Evolutionary conservation across 2,113 vertebrate genomes (phyloP), one percentile per base, ranked within the genome.

Genomic region (Anser brachyrhynchus): DNA sequence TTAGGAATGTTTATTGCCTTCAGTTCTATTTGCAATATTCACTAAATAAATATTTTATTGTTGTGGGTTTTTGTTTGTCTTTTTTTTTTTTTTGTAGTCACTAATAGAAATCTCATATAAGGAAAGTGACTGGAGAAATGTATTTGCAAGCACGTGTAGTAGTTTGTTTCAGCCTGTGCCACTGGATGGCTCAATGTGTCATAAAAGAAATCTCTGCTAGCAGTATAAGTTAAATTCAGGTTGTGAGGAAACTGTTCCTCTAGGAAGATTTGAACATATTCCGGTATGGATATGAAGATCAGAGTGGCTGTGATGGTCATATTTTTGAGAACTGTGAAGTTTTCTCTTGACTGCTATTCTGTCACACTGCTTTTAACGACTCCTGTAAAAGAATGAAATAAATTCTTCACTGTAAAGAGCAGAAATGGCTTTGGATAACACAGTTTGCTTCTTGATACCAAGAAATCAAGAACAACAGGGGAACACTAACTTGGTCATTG

Each of bases 101-200:
- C 19, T 79, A 61, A 75, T 62, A 39, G 9, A 21, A 43, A 9
- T 70, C 39, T 96, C 37, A 37, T 39, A 65, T 9, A 94, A 66
- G n/a, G n/a, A 76, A 92, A 67, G 37, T n/a, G 31, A 73, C 14
- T 46, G 19, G 43, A 93, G 73, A 81, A 90, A 92, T 82, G 58
- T 23, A 84, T 66, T 82, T 70, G 70, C 21, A 87, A 61, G n/a
- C 31, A 84, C 18, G 55, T 29, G 44, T 26, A 87, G 84, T 31
- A 88, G 92, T 52, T 92, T 84, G 16, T 96, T 96, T 95, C 95
- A 92, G 72, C 55, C 26, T 96, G 79, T 92, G 83, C 95, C 93
- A 95, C 96, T 94, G 93, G 93, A 96, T 97, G 89, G 88, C 96
- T 96, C 95, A 94, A 92, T 87, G 66, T 87, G 62, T 89, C 89